phyloP scores from a whole-genome alignment of 2,113 vertebrate species.

The Rallus limicola region DNA sequence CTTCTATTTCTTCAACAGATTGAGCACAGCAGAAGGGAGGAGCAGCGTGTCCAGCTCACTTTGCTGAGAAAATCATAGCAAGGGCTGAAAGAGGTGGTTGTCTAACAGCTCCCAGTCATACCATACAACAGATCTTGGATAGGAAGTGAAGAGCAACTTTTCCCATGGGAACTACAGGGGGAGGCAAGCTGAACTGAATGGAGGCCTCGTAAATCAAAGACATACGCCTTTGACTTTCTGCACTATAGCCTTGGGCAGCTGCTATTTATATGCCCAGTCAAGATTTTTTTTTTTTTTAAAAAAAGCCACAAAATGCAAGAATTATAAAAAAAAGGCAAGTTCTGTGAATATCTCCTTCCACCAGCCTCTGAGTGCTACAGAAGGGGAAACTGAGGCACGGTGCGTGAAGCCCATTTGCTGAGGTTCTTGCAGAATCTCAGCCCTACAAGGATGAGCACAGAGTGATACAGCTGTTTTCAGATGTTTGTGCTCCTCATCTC shows the following conservation, averaged over 20 bases:
- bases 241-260: not conserved
- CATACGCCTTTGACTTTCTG: not conserved
- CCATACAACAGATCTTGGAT: not conserved
- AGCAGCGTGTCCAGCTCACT: not conserved
- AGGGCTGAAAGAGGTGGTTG: not conserved
- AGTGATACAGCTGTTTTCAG: not conserved
- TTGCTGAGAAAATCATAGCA: not conserved
- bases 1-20: not conserved
- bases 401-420: not conserved
- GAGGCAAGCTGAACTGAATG: constrained; percentile 7
- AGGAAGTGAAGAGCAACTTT: constrained; percentile 23
- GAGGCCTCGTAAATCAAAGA: constrained; percentile 30
- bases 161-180: constrained; percentile 41
- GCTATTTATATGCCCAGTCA: not conserved
- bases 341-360: not conserved
- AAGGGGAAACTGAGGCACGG: not conserved
- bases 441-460: not conserved
- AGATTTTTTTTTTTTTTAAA: not conserved
- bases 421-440: not conserved
- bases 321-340: not conserved
- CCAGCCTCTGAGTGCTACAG: not conserved
- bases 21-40: not conserved
- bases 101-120: not conserved
- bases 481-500: not conserved
- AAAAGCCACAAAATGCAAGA: not conserved